These are phyloP conservation scores for Aporophyla nigra DNA, from an alignment of 2,888 invertebrate genomes.

Conservation along the genomic window DNA sequence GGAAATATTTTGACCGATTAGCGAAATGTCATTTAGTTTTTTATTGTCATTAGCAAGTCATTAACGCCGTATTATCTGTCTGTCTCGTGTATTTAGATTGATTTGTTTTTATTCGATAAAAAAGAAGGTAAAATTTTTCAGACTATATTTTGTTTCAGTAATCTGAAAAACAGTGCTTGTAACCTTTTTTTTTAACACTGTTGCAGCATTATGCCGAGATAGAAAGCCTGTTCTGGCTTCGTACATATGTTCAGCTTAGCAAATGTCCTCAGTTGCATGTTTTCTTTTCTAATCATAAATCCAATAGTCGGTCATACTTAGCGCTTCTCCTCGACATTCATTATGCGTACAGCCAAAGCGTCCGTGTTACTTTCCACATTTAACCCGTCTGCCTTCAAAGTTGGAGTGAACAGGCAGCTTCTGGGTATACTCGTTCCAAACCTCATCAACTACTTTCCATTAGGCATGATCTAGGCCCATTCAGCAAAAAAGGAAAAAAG, in stretches of 20 bases:
- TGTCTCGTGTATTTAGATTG: constrained; percentile 5
- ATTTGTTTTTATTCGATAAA: constrained; percentile 19
- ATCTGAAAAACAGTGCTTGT: neutral
- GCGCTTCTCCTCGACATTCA: too few relatives aligned
- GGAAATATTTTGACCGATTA: constrained; percentile 49
- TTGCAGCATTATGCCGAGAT: neutral
- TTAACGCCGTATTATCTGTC: constrained; percentile 8
- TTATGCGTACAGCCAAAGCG: too few relatives aligned
- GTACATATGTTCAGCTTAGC: neutral
- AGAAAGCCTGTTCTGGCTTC: neutral
- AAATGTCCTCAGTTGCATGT: neutral
- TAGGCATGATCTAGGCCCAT: too few relatives aligned
- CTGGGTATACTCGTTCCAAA: too few relatives aligned
- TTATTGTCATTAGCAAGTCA: constrained; percentile 17
- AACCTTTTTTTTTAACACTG: neutral
- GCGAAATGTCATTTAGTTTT: constrained; percentile 5
- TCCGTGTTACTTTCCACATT: too few relatives aligned
- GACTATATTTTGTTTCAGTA: neutral
- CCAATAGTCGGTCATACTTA: neutral
- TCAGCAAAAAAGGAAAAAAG: too few relatives aligned
- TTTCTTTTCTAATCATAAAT: constrained; percentile 7
- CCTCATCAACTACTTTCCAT: too few relatives aligned
- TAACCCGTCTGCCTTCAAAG: too few relatives aligned
- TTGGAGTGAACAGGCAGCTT: too few relatives aligned
- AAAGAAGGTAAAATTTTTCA: neutral